Evolutionary conservation across 23 tunicate genomes (phyloP).

Genomic region (Halocynthia roretzi): DNA sequence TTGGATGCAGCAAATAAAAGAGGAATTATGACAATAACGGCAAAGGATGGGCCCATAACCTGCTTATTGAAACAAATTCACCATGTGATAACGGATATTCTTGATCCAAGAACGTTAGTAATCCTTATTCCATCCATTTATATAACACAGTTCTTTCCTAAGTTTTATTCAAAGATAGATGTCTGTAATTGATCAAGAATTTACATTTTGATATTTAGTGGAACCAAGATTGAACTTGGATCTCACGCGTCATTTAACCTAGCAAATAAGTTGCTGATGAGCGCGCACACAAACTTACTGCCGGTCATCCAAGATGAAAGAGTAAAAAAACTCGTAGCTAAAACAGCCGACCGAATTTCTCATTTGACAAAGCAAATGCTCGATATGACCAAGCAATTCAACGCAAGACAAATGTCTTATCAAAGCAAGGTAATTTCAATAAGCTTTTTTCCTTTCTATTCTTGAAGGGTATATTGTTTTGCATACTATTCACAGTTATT

Average conservation of each 20-base stretch:
- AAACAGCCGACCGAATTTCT: slow-evolving; percentile 29
- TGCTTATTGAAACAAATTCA: slow-evolving; percentile 61
- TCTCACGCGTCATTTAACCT: slow-evolving; percentile 56
- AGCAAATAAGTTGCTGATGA: slow-evolving; percentile 28
- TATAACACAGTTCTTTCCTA: neutral
- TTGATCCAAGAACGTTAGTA: slow-evolving; percentile 75
- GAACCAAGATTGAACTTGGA: slow-evolving; percentile 49
- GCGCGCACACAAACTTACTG: slow-evolving; percentile 13
- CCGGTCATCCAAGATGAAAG: slow-evolving; percentile 1
- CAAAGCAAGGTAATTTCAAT: slow-evolving; percentile 25
- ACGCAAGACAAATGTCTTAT: slow-evolving; percentile 10
- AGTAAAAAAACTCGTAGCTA: slow-evolving; percentile 10
- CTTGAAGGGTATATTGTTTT: too few relatives aligned
- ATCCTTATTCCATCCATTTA: neutral
- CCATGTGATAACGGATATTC: slow-evolving; percentile 69
- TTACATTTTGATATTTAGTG: slow-evolving; percentile 21
- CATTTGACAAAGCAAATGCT: slow-evolving; percentile 28
- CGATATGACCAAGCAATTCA: slow-evolving; percentile 51
- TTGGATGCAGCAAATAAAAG: slow-evolving; percentile 36
- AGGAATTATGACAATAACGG: slow-evolving; percentile 37
- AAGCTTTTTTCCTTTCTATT: too few relatives aligned
- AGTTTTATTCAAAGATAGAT: too few relatives aligned
- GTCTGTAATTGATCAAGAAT: too few relatives aligned
- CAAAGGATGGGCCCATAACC: slow-evolving; percentile 23
- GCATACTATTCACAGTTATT: neutral